Evolutionary conservation across 2,797 vertebrate genomes (phyloP), one percentile per base, ranked within the genome.

Genomic region (Enteromius afrohamiltoni): DNA sequence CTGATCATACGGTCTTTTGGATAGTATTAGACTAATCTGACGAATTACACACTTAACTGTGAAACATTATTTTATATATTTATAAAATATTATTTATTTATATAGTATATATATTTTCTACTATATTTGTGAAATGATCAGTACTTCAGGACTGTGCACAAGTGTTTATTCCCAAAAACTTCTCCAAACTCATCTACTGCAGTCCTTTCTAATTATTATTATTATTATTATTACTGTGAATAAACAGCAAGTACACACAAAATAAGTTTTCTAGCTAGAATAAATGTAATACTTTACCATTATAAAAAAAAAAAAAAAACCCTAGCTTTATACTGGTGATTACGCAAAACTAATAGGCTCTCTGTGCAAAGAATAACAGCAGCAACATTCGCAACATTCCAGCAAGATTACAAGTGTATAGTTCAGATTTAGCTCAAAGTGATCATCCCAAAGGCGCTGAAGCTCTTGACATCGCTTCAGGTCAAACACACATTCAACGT

Each of bases 401-500:
- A 40, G 40, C 40, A 40, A 9, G 40, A 40, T 40, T 40, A 40
- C 40, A 9, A 40, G 40, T 40, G 8, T 40, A 58, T 17, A 62
- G 58, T 34, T 65, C 17, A 34, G 21, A 78, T 78, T 65, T 49
- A 21, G 26, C 77, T 49, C 3, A 49, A 34, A 73, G 26, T 37
- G 40, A 17, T 34, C 23, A 17, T 11, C 19, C 11, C 67, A 45
- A 19, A 4, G 5, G 13, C 6, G 14, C 7, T 19, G 21, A 53
- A 16, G 53, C 17, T 3, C 11, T 67, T 14, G 23, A 67, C 71
- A 75, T 76, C 11, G 8, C 80, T 82, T 19, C 47, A 42, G 80
- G 60, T 82, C 70, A 76, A 42, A 75, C 16, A 40, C 80, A 29
- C n/a, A 1, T 23, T 40, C 60, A 75, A 1, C n/a, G 4, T 4